Conservation (phyloP, 2,113 vertebrate genomes). For the Corythornis cristatus region DNA sequence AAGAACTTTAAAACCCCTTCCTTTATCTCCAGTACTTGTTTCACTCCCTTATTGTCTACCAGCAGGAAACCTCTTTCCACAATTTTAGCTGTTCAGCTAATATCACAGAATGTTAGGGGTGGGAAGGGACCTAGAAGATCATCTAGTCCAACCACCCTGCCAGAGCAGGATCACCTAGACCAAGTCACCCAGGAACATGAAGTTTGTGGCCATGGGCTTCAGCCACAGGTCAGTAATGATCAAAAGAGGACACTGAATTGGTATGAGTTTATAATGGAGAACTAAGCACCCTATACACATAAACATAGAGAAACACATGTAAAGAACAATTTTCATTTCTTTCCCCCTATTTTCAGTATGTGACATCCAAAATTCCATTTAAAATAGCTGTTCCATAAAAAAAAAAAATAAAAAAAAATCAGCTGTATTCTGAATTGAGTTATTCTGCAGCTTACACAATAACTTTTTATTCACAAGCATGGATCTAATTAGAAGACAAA, state of each 20-base stretch:
- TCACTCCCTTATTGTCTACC: not conserved
- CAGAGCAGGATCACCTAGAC: too few relatives aligned
- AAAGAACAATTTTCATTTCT: not conserved
- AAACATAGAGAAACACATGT: not conserved
- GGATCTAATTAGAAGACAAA: conserved; percentile 24
- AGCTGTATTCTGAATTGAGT: not conserved
- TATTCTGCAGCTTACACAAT: not conserved
- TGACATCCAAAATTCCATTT: not conserved
- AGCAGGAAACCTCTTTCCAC: not conserved
- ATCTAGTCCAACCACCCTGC: too few relatives aligned
- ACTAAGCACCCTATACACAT: not conserved
- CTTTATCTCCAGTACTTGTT: not conserved
- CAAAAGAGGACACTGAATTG: not conserved
- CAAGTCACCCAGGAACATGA: too few relatives aligned
- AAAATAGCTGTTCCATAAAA: not conserved
- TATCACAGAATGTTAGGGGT: too few relatives aligned
- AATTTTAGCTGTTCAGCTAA: not conserved
- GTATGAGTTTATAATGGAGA: not conserved
- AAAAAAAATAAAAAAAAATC: not conserved
- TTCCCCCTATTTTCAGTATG: not conserved
- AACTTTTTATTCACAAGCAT: not conserved
- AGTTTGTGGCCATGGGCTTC: not conserved
- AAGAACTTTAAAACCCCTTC: not conserved
- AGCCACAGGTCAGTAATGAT: not conserved
- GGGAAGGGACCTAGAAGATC: too few relatives aligned